Conservation (phyloP, 2,888 invertebrate genomes). For the Rutpela maculata region DNA sequence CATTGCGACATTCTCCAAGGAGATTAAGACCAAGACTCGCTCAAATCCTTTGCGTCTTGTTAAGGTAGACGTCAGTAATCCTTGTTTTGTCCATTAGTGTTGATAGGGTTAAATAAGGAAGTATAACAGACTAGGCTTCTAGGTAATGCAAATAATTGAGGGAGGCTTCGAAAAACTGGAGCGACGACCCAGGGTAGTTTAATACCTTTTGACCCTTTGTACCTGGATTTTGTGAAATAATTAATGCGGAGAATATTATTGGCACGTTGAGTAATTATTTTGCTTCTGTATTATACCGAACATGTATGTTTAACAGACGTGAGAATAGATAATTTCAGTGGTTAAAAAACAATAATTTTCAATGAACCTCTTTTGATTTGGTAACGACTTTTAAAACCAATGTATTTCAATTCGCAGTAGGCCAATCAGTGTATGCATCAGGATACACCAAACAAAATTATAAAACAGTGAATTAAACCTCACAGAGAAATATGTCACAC, state of each 20-base stretch:
- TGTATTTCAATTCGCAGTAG: no score
- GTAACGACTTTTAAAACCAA: no score
- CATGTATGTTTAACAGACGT: no score
- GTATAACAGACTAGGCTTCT: conserved; percentile 37
- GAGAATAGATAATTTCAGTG: no score
- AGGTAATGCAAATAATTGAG: conserved; percentile 31
- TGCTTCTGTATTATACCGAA: no score
- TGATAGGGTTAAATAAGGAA: conserved; percentile 44
- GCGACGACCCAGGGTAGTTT: neutral
- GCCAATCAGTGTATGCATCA: no score
- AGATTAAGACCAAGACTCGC: conserved; percentile 32
- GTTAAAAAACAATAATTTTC: no score
- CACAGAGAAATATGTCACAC: no score
- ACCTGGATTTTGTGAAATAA: conserved; percentile 4
- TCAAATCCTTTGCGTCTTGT: conserved; percentile 44
- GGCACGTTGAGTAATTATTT: no score
- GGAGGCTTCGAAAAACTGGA: conserved; percentile 17
- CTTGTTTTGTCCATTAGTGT: conserved; percentile 51
- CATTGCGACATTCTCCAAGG: conserved; percentile 22
- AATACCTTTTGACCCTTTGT: conserved; percentile 19
- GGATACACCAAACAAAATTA: no score
- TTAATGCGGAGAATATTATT: neutral
- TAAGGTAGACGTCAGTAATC: conserved; percentile 50
- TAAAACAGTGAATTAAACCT: no score
- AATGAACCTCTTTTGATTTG: no score